phyloP scores from a whole-genome alignment of 2,113 vertebrate genomes.

The Poeciliopsis retropinna region DNA sequence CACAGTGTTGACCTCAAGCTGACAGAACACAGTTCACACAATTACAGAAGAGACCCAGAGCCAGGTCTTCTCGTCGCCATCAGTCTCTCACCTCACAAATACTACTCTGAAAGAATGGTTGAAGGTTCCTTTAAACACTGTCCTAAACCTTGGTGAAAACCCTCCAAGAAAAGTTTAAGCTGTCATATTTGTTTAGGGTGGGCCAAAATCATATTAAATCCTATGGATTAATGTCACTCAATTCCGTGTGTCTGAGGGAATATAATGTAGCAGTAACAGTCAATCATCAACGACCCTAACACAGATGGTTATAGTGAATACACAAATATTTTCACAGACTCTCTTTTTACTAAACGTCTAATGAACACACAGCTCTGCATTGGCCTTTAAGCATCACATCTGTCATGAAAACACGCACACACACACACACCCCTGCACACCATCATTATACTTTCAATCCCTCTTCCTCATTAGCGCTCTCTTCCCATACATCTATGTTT shows the following conservation, averaged over 20 bases:
- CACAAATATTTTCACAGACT: conserved; percentile 18
- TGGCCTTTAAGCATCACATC: conserved; percentile 64
- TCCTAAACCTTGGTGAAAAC: background rate
- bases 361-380: conserved; percentile 56
- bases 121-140: background rate
- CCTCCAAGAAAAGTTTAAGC: background rate
- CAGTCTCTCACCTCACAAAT: background rate
- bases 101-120: background rate
- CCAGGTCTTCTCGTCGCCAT: background rate
- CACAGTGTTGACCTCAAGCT: background rate
- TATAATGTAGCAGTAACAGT: conserved; percentile 57
- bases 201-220: background rate
- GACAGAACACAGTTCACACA: background rate
- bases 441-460: conserved; percentile 50
- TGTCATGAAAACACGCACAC: conserved; percentile 23
- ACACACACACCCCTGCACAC: conserved; percentile 14
- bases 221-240: background rate
- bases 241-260: background rate
- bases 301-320: conserved; percentile 57
- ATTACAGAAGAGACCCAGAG: background rate
- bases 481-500: conserved; percentile 50
- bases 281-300: conserved; percentile 65
- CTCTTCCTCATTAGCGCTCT: conserved; percentile 64
- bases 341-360: conserved; percentile 62
- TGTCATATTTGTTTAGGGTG: background rate